phyloP scores from a whole-genome alignment of 2,888 invertebrate genomes.

The Scaptomyza parva region DNA sequence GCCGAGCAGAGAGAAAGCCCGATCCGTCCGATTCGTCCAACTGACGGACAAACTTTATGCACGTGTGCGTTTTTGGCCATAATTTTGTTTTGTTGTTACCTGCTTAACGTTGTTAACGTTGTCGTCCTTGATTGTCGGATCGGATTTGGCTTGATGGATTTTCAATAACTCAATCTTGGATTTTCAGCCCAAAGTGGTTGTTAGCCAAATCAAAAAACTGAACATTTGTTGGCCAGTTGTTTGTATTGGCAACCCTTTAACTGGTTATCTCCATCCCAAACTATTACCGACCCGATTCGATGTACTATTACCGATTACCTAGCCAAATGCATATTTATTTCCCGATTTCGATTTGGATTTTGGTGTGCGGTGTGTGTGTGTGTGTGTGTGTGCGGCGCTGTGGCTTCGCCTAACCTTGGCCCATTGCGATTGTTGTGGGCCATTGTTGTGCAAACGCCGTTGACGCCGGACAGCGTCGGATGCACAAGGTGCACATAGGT shows the following conservation, averaged over 20 bases:
- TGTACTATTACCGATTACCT: neutral
- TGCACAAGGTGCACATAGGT: slow-evolving; percentile 35
- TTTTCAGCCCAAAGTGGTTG: slow-evolving; percentile 6
- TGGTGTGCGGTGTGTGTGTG: slow-evolving; percentile 31
- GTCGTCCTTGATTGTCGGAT: slow-evolving; percentile 29
- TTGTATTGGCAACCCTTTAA: slow-evolving; percentile 25
- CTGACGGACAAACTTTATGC: too few relatives aligned
- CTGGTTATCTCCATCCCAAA: neutral
- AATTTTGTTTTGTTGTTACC: slow-evolving; percentile 13
- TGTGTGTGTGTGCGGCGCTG: slow-evolving; percentile 35
- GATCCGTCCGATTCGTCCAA: too few relatives aligned
- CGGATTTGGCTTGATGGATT: slow-evolving; percentile 22
- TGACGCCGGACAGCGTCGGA: slow-evolving; percentile 44
- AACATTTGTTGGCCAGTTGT: slow-evolving; percentile 1
- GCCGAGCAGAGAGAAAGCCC: slow-evolving; percentile 11
- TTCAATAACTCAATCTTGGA: slow-evolving; percentile 23
- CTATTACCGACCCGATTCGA: too few relatives aligned
- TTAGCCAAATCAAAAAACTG: slow-evolving; percentile 8
- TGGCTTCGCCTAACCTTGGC: slow-evolving; percentile 45
- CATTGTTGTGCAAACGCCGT: slow-evolving; percentile 59
- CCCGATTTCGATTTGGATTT: neutral
- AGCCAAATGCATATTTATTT: neutral
- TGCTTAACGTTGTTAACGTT: too few relatives aligned
- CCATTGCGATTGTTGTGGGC: slow-evolving; percentile 44
- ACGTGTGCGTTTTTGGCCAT: slow-evolving; percentile 41